These are phyloP conservation scores for Trissonchulus latispiculum DNA, from an alignment of 2,888 invertebrate genomes.

Conservation along the genomic window DNA sequence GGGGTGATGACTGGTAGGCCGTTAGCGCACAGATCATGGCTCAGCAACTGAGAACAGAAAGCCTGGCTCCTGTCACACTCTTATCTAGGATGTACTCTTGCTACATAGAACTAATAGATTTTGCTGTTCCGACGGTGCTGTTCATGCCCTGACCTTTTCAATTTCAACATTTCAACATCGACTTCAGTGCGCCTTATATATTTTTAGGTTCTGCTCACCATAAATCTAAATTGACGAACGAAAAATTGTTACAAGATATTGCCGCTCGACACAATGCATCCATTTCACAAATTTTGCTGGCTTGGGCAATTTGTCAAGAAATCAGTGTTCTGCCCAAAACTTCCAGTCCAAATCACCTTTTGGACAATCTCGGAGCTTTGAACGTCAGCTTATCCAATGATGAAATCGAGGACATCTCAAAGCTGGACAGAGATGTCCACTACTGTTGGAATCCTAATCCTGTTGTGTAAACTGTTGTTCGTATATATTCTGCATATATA, in stretches of 20 bases:
- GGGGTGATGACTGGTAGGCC: too few species aligned
- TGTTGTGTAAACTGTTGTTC: constrained; percentile 12
- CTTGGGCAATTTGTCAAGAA: constrained; percentile 33
- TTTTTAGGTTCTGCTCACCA: constrained; percentile 33
- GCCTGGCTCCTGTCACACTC: too few species aligned
- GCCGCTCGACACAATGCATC: constrained; percentile 32
- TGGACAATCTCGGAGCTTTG: constrained; percentile 12
- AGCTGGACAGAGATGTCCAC: not conserved
- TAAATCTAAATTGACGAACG: constrained; percentile 28
- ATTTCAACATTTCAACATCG: too few species aligned
- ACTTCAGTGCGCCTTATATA: too few species aligned
- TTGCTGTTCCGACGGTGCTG: too few species aligned
- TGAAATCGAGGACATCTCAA: constrained; percentile 10
- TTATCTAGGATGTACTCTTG: too few species aligned
- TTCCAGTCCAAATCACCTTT: constrained; percentile 27
- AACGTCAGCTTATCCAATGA: not conserved
- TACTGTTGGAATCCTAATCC: constrained; percentile 22
- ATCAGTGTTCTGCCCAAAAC: constrained; percentile 37
- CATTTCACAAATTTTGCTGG: constrained; percentile 32
- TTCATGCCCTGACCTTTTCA: too few species aligned
- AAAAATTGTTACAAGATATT: constrained; percentile 26
- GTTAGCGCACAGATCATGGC: too few species aligned
- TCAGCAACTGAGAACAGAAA: too few species aligned
- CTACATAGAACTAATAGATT: too few species aligned
- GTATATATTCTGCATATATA: too few species aligned